These are phyloP conservation scores for Aspidoscelis tigris DNA, from an alignment of 2,113 vertebrate genomes.

Conservation along the genomic window DNA sequence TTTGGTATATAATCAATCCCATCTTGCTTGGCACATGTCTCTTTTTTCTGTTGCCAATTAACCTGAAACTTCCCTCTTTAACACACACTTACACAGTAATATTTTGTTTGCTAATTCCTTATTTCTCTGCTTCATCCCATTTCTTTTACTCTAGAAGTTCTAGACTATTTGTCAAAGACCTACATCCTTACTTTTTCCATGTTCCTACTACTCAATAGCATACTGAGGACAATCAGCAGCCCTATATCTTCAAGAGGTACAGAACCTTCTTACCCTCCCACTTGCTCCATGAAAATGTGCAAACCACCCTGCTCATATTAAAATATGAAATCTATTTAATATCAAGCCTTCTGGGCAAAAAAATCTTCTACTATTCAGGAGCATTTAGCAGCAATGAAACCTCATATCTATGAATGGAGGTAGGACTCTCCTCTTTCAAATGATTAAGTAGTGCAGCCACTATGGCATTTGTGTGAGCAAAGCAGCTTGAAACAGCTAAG, in stretches of 20 bases:
- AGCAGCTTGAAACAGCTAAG: neutral
- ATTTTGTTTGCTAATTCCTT: neutral
- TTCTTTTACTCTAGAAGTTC: neutral
- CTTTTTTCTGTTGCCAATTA: neutral
- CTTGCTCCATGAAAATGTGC: too few species aligned
- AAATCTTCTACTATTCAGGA: neutral
- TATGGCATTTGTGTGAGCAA: too few species aligned
- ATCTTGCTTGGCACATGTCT: too few species aligned
- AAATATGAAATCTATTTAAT: too few species aligned
- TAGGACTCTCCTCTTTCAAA: neutral
- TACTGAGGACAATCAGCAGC: neutral
- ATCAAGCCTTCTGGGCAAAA: neutral
- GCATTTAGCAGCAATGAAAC: neutral
- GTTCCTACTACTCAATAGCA: too few species aligned
- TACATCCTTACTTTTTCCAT: neutral
- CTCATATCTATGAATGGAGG: neutral
- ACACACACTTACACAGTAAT: neutral
- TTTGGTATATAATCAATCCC: too few species aligned
- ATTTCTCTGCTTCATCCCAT: neutral
- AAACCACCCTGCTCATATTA: too few species aligned
- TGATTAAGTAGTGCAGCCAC: neutral
- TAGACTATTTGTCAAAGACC: neutral
- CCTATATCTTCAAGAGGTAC: neutral
- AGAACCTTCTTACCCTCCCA: neutral
- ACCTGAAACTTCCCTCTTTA: neutral